Evolutionary conservation across 2,113 vertebrate species (phyloP).

Genomic region (Typhlomys cinereus): DNA sequence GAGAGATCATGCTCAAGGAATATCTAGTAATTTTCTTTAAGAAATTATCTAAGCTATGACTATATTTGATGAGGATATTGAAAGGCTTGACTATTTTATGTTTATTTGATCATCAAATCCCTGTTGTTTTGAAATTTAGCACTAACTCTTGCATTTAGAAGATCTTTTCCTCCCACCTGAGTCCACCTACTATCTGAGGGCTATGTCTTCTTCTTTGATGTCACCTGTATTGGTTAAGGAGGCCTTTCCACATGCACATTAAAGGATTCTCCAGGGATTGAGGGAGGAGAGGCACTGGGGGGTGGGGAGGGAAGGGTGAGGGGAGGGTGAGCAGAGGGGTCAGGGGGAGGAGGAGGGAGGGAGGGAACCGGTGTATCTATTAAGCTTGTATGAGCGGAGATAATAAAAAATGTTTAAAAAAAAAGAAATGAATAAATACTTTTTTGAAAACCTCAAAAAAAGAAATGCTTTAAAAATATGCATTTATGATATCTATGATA

Average conservation of each 20-base stretch:
- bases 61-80: not conserved
- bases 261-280: too few relatives aligned
- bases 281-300: too few relatives aligned
- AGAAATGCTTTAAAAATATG: too few relatives aligned
- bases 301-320: too few relatives aligned
- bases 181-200: not conserved
- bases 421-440: too few relatives aligned
- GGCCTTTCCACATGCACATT: not conserved
- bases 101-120: not conserved
- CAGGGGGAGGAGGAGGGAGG: too few relatives aligned
- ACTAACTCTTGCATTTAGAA: not conserved
- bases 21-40: not conserved
- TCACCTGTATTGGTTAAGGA: not conserved
- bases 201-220: not conserved
- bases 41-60: slow-evolving; percentile 26
- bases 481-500: not conserved
- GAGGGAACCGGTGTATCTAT: too few relatives aligned
- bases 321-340: too few relatives aligned
- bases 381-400: too few relatives aligned
- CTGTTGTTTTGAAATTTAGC: slow-evolving; percentile 8
- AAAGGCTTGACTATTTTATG: slow-evolving; percentile 14
- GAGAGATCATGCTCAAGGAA: not conserved
- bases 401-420: too few relatives aligned
- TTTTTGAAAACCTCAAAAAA: too few relatives aligned
- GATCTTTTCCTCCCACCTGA: not conserved